Base-by-base conservation (phyloP, 2,113 vertebrate genomes). In the Sylvilagus bachmani region DNA sequence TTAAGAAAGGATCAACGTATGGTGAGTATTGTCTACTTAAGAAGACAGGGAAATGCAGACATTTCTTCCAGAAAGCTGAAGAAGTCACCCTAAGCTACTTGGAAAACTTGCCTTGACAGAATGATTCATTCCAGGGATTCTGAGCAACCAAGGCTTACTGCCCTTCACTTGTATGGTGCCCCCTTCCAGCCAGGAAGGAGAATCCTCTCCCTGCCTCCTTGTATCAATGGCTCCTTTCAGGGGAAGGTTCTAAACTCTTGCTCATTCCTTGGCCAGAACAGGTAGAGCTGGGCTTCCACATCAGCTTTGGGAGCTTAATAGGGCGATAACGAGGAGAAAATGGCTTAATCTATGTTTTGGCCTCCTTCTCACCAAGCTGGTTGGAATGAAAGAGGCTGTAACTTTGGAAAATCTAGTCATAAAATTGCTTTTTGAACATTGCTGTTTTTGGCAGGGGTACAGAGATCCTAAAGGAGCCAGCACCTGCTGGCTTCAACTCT, bases 271-370 rank as follows among this genome's bases (percentile, higher is more conserved):
- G 74, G 89, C 75, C 96, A 91, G 86, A 95, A 64, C 94, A 97
- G 96, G 96, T 97, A 97, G 95, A 91, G 10, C 90, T 95, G 75
- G 82, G 77, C 51, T 71, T 82, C 91, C 74, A 55, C 24, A 78
- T 82, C 66, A 97, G 95, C 91, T 97, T 94, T 96, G 91, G 89
- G 89, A 87, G 91, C 89, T 96, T 98, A 96, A 97, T 90, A 89
- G 93, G 85, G 93, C 61, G 75, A 95, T 97, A 97, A 97, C 21
- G 93, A 97, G 96, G 92, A 97, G 95, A 97, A 98, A 96, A 96
- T 96, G 93, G 94, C 86, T 97, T 97, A 93, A 96, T 96, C 95
- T 96, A 75, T 82, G 86, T 93, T 96, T 95, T 95, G 97, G 95
- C 94, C n/a, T 96, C 93, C 62, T 96, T 89, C 89, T 97, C 27